phyloP scores from a whole-genome alignment of 2,113 vertebrate genomes.

The Willisornis vidua region DNA sequence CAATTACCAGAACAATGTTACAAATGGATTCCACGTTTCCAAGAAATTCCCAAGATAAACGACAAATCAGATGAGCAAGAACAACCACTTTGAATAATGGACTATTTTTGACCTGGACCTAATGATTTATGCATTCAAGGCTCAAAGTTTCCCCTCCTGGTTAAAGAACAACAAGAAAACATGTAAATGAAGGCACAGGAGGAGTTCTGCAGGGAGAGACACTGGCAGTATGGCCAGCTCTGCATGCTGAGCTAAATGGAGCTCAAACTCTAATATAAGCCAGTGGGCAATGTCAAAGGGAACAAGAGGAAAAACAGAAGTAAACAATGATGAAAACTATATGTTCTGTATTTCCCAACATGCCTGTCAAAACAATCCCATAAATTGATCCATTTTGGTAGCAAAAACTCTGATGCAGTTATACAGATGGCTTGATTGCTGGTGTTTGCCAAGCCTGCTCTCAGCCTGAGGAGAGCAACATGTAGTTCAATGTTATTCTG shows the following conservation, averaged over 20 bases:
- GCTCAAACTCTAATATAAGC: conserved; percentile 2
- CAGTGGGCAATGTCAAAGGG: conserved; percentile 31
- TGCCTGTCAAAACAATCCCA: conserved; percentile 39
- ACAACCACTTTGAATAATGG: conserved; percentile 2
- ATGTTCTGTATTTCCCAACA: conserved; percentile 52
- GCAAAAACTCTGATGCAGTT: conserved; percentile 12
- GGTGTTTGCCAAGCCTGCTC: neutral
- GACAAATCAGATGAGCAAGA: neutral
- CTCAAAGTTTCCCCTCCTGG: neutral
- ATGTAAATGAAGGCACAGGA: conserved; percentile 8
- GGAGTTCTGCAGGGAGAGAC: neutral
- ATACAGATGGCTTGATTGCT: conserved; percentile 40
- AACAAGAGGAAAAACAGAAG: conserved; percentile 29
- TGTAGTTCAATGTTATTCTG: neutral
- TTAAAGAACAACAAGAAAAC: conserved; percentile 28
- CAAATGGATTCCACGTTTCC: neutral
- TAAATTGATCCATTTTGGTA: conserved; percentile 38
- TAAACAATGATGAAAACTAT: conserved; percentile 32
- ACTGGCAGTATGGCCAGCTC: neutral
- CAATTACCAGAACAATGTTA: neutral
- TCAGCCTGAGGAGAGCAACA: conserved; percentile 29
- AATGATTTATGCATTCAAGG: conserved; percentile 18
- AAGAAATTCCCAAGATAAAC: neutral
- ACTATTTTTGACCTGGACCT: neutral
- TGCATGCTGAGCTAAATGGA: conserved; percentile 23